Conservation (phyloP, 1,140 invertebrate genomes). For the Platyscapa corneri region DNA sequence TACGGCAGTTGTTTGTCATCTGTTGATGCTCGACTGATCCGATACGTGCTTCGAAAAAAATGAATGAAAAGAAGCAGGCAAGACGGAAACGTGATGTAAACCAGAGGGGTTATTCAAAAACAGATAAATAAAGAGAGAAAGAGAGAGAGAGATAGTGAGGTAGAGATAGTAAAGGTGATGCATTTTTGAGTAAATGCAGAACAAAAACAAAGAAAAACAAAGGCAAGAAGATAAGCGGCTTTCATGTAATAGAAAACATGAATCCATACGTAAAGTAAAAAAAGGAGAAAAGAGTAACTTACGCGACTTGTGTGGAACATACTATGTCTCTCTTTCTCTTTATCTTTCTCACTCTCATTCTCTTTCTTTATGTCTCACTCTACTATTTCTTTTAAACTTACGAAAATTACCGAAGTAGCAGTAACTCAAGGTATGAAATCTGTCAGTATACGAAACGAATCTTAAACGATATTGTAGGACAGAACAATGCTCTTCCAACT, state of each 20-base stretch:
- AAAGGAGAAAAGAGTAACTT: background rate
- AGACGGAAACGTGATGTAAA: conserved; percentile 63
- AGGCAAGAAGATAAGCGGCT: conserved; percentile 36
- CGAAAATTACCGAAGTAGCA: background rate
- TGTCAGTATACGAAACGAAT: conserved; percentile 59
- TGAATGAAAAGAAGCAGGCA: conserved; percentile 53
- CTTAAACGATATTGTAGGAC: conserved; percentile 50
- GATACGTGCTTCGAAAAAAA: background rate
- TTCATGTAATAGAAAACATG: background rate
- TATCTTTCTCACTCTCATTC: too few relatives aligned
- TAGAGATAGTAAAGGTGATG: too few relatives aligned
- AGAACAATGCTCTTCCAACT: conserved; percentile 67
- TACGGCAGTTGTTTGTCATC: background rate
- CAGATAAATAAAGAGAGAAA: conserved; percentile 61
- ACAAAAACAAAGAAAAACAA: conserved; percentile 15
- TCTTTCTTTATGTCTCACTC: background rate
- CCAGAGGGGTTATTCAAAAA: conserved; percentile 67
- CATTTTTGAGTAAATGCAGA: background rate
- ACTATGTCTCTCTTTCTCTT: too few relatives aligned
- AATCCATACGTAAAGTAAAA: background rate
- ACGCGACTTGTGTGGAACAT: background rate
- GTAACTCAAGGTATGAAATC: conserved; percentile 62
- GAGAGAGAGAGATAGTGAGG: background rate
- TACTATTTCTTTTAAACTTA: background rate
- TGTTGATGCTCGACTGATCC: conserved; percentile 9